phyloP scores from a whole-genome alignment of 2,113 vertebrate genomes.

The Lophochroa leadbeateri region DNA sequence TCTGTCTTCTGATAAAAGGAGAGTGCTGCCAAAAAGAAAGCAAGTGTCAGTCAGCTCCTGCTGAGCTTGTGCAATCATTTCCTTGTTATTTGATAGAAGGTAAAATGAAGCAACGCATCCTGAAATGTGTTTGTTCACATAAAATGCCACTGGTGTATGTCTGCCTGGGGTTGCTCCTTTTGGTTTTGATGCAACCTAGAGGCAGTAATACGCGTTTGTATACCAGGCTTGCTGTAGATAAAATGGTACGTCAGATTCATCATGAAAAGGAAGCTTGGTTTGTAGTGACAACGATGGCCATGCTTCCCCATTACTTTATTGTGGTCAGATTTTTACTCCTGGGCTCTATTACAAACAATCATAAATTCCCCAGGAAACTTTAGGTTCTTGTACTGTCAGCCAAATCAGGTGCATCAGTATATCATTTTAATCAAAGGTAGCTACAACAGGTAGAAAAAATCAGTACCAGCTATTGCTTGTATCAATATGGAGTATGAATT shows the following conservation, averaged over 20 bases:
- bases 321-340: not conserved
- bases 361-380: not conserved
- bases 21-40: not conserved
- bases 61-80: not conserved
- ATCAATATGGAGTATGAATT: not conserved
- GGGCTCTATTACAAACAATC: not conserved
- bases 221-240: not conserved
- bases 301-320: not conserved
- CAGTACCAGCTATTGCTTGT: not conserved
- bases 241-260: not conserved
- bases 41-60: not conserved
- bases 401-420: not conserved
- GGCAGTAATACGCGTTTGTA: not conserved
- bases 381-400: not conserved
- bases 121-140: not conserved
- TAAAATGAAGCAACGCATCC: not conserved
- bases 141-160: not conserved
- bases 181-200: not conserved
- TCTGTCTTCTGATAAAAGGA: not conserved
- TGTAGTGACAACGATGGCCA: fast-evolving
- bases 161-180: not conserved
- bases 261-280: not conserved
- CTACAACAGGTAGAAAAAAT: not conserved
- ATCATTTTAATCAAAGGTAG: not conserved
- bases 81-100: not conserved